phyloP scores from a whole-genome alignment of 2,888 invertebrate genomes.

The Ormyrus rosae region DNA sequence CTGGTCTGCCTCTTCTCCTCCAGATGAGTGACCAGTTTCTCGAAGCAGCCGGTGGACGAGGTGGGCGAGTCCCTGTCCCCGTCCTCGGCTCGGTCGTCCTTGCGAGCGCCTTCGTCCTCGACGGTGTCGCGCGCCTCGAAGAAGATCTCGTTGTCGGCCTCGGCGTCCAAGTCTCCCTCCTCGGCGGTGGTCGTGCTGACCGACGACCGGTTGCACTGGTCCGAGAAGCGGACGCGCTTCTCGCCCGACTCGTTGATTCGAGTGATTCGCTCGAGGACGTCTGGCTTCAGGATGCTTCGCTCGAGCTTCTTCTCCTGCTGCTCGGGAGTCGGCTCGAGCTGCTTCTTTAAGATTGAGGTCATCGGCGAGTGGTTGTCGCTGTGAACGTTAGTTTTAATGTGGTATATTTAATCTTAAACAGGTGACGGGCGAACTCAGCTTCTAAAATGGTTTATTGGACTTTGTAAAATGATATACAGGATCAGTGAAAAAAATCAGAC shows the following conservation, averaged over 20 bases:
- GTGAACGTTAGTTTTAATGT: not conserved
- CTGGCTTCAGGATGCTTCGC: conserved; percentile 35
- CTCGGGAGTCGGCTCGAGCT: not conserved
- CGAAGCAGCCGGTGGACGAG: not conserved
- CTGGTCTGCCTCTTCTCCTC: conserved; percentile 10
- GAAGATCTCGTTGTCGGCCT: conserved; percentile 45
- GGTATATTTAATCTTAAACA: not conserved
- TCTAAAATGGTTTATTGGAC: not conserved
- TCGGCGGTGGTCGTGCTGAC: no score
- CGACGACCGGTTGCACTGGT: not conserved
- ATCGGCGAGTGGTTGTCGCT: conserved; percentile 3
- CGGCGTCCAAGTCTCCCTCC: not conserved
- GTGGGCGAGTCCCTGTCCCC: not conserved
- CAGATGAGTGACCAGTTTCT: no score
- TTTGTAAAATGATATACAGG: no score
- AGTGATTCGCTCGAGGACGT: conserved; percentile 13
- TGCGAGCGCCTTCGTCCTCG: conserved; percentile 1
- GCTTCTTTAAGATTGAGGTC: conserved; percentile 27
- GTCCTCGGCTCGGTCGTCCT: not conserved
- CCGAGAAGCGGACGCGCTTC: conserved; percentile 52
- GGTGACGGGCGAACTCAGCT: not conserved
- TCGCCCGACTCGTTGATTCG: conserved; percentile 28
- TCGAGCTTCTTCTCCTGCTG: not conserved
- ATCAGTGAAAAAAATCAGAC: no score
- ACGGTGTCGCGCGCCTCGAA: conserved; percentile 46